Evolutionary conservation across 2,888 invertebrate species (phyloP).

Genomic region (Andrena flavipes): DNA sequence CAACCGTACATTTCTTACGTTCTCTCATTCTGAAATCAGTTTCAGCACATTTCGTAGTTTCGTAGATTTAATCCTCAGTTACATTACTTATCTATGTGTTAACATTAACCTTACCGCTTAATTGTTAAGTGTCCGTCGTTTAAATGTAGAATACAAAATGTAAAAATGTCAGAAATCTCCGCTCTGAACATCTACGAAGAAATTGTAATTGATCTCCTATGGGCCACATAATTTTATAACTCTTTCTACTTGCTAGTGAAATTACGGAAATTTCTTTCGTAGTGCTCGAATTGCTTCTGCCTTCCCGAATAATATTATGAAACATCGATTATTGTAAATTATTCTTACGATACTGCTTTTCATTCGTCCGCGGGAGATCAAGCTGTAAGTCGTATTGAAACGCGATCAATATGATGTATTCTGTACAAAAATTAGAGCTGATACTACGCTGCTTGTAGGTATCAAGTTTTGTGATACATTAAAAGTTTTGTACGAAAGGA

Average conservation of each 20-base stretch:
- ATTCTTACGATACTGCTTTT: background rate
- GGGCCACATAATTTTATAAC: background rate
- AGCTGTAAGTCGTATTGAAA: constrained; percentile 6
- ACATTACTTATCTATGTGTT: constrained; percentile 43
- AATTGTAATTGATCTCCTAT: constrained; percentile 40
- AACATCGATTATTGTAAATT: background rate
- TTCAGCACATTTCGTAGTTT: constrained; percentile 35
- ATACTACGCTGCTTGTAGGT: constrained; percentile 46
- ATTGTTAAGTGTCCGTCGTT: constrained; percentile 16
- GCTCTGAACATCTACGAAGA: constrained; percentile 11
- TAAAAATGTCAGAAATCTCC: background rate
- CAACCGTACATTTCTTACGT: constrained; percentile 45
- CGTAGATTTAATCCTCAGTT: constrained; percentile 40
- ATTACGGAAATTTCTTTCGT: background rate
- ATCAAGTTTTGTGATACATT: constrained; percentile 54
- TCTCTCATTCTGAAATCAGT: constrained; percentile 11
- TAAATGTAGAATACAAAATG: constrained; percentile 28
- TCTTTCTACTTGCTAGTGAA: too few species aligned
- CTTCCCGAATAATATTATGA: background rate
- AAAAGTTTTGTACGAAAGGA: constrained; percentile 50
- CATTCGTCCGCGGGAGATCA: constrained; percentile 24
- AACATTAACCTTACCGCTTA: constrained; percentile 29
- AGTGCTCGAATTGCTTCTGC: background rate
- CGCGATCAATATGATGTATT: constrained; percentile 37
- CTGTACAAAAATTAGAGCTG: constrained; percentile 43